phyloP scores from a whole-genome alignment of 1,140 invertebrate genomes.

The Papilio helenus region DNA sequence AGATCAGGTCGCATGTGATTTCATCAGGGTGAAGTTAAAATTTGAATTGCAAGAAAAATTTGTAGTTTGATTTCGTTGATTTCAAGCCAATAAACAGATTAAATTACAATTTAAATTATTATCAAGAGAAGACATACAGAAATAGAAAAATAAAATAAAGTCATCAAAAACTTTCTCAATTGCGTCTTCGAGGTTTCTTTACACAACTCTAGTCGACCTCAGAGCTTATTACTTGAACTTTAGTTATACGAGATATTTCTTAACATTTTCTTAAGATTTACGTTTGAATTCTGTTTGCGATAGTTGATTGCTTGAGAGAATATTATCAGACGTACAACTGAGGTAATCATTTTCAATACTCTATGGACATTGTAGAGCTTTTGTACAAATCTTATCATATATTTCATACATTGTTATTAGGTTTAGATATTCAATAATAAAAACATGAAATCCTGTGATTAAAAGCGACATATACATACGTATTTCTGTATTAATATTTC shows the following conservation, averaged over 20 bases:
- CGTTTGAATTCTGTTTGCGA: constrained; percentile 8
- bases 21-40: too few relatives aligned
- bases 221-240: constrained; percentile 24
- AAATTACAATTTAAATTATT: neutral
- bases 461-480: neutral
- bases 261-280: neutral
- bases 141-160: neutral
- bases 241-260: constrained; percentile 3
- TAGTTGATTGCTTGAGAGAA: constrained; percentile 22
- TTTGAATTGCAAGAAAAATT: too few relatives aligned
- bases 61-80: too few relatives aligned
- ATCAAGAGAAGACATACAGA: neutral
- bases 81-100: neutral
- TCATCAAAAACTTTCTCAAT: constrained; percentile 32
- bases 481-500: neutral
- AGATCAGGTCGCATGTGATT: too few relatives aligned
- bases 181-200: constrained; percentile 10
- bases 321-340: neutral
- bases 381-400: neutral
- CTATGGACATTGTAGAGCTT: neutral
- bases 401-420: neutral
- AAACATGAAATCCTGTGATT: neutral
- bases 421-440: too few relatives aligned
- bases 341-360: constrained; percentile 7
- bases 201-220: constrained; percentile 20